These are phyloP conservation scores for Macrosiphum euphorbiae DNA, from an alignment of 2,888 invertebrate genomes.

Conservation along the genomic window DNA sequence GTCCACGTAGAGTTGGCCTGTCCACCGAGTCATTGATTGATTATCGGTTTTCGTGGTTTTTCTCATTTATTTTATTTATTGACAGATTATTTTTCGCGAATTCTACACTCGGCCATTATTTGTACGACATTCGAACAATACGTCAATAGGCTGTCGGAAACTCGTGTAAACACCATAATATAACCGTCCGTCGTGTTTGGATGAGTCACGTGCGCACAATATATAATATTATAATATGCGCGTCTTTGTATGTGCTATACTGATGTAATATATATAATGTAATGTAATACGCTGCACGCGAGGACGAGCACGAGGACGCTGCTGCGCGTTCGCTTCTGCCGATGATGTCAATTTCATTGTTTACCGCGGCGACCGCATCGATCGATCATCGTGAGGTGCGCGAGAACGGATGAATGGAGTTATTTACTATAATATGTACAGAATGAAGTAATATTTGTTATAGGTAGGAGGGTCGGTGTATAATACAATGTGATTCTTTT, in stretches of 20 bases:
- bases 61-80: background rate
- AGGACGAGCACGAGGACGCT: background rate
- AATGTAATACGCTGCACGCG: background rate
- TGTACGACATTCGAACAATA: background rate
- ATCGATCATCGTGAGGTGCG: conserved; percentile 29
- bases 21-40: conserved; percentile 35
- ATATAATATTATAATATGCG: background rate
- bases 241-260: background rate
- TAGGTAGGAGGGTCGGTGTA: background rate
- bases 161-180: conserved; percentile 12
- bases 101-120: background rate
- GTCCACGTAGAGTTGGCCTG: background rate
- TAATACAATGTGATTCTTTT: background rate
- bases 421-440: background rate
- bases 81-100: conserved; percentile 38
- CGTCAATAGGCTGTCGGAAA: background rate
- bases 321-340: background rate
- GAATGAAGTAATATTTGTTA: background rate
- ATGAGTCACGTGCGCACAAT: background rate
- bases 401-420: background rate
- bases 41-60: conserved; percentile 14
- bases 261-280: background rate
- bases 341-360: conserved; percentile 31
- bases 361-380: conserved; percentile 12
- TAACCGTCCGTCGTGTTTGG: background rate